These are phyloP conservation scores for Spinus pinus DNA, from an alignment of 2,797 vertebrate genomes.

Conservation along the genomic window DNA sequence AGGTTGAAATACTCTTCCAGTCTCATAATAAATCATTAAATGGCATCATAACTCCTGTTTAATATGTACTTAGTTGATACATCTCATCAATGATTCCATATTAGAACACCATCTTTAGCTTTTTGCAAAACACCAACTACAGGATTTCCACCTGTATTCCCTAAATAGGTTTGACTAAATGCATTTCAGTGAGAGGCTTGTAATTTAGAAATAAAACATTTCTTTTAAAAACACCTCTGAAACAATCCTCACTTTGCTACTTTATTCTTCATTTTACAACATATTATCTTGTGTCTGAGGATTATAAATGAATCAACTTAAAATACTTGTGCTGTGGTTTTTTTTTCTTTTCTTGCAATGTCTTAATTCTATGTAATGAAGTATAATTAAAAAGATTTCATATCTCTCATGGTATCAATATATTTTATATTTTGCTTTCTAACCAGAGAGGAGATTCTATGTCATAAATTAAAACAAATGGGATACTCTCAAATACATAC, in stretches of 20 bases:
- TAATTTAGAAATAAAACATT: neutral
- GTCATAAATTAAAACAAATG: neutral
- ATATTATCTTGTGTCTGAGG: neutral
- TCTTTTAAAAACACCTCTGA: neutral
- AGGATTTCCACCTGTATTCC: neutral
- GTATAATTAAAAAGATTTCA: neutral
- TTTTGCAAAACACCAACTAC: neutral
- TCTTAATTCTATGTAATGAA: neutral
- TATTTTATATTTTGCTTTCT: neutral
- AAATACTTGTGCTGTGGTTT: neutral
- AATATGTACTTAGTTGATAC: neutral
- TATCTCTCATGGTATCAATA: neutral
- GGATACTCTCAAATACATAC: fast-evolving
- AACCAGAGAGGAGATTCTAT: neutral
- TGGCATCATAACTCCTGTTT: neutral
- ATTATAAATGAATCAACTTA: neutral
- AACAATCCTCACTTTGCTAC: neutral
- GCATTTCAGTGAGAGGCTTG: neutral
- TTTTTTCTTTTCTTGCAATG: neutral
- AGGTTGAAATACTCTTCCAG: neutral
- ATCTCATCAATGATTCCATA: neutral
- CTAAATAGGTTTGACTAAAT: neutral
- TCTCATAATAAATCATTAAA: neutral
- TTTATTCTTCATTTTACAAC: neutral
- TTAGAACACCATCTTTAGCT: neutral